Percentiles rank a stretch among this genome's conserved stretches.
phyloP scores from a whole-genome alignment of 2,888 invertebrate species.

The Aquatica leii region DNA sequence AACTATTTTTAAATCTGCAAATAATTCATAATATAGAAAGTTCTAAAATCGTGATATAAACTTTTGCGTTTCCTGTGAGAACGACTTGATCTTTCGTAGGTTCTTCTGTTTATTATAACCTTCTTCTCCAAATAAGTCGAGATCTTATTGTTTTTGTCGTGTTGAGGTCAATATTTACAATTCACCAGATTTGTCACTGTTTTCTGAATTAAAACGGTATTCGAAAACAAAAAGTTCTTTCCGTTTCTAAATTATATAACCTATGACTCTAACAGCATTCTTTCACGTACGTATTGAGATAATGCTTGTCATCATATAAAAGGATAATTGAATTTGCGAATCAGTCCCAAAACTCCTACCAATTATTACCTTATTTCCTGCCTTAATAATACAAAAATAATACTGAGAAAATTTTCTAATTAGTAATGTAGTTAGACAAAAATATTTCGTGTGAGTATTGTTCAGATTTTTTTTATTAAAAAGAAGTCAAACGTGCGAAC shows the following conservation, averaged over 20 bases:
- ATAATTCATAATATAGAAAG: conserved; percentile 8
- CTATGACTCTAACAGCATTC: conserved; percentile 5
- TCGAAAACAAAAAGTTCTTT: conserved; percentile 11
- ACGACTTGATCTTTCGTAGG: background rate
- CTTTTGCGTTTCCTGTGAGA: conserved; percentile 5
- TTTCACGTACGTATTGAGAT: conserved; percentile 5
- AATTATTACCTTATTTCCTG: too few species aligned
- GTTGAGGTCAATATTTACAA: conserved; percentile 12
- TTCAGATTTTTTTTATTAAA: too few species aligned
- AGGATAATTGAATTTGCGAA: too few species aligned
- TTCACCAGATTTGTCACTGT: conserved; percentile 6
- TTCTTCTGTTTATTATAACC: conserved; percentile 1
- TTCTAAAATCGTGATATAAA: background rate
- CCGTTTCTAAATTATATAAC: conserved; percentile 3
- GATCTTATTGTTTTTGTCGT: background rate
- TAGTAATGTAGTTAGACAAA: too few species aligned
- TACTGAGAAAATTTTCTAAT: too few species aligned
- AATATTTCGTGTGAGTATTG: too few species aligned
- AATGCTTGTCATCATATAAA: too few species aligned
- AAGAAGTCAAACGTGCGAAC: too few species aligned
- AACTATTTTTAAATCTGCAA: conserved; percentile 1
- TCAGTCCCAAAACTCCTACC: too few species aligned
- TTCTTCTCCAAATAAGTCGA: conserved; percentile 18
- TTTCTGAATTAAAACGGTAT: conserved; percentile 15
- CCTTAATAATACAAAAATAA: too few species aligned